phyloP scores from a whole-genome alignment of 2,888 invertebrate species.

The Lydus trimaculatus region DNA sequence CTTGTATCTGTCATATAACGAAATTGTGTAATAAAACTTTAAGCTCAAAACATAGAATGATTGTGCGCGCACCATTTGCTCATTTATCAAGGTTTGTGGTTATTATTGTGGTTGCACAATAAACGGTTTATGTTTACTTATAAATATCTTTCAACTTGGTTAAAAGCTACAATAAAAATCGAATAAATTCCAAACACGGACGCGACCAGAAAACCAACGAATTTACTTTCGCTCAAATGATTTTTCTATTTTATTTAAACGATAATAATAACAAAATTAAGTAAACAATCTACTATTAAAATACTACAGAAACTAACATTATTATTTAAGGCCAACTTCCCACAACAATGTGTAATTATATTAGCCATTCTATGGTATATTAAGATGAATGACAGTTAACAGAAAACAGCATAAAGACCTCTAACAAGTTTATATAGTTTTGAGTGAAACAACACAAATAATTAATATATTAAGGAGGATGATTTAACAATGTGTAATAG shows the following conservation, averaged over 20 bases:
- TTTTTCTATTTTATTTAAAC: not conserved
- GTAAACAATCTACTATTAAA: not conserved
- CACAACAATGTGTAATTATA: not conserved
- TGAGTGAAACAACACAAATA: not conserved
- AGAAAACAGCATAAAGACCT: not conserved
- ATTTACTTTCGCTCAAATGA: too few species aligned
- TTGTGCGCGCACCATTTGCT: conserved; percentile 8
- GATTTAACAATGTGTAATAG: conserved; percentile 33
- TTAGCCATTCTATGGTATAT: not conserved
- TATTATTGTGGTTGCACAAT: conserved; percentile 6
- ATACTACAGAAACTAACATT: not conserved
- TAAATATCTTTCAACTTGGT: not conserved
- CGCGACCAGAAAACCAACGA: not conserved
- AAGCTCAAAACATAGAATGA: conserved; percentile 6
- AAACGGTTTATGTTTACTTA: not conserved
- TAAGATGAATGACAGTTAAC: not conserved
- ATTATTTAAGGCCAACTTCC: not conserved
- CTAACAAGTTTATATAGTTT: not conserved
- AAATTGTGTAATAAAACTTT: conserved; percentile 6
- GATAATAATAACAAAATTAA: not conserved
- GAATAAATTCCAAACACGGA: not conserved
- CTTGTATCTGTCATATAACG: not conserved
- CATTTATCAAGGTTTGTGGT: conserved; percentile 13
- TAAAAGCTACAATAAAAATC: not conserved
- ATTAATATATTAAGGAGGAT: conserved; percentile 21